These are phyloP conservation scores for Hemichromis elongatus DNA, from an alignment of 2,113 vertebrate genomes.

Conservation along the genomic window DNA sequence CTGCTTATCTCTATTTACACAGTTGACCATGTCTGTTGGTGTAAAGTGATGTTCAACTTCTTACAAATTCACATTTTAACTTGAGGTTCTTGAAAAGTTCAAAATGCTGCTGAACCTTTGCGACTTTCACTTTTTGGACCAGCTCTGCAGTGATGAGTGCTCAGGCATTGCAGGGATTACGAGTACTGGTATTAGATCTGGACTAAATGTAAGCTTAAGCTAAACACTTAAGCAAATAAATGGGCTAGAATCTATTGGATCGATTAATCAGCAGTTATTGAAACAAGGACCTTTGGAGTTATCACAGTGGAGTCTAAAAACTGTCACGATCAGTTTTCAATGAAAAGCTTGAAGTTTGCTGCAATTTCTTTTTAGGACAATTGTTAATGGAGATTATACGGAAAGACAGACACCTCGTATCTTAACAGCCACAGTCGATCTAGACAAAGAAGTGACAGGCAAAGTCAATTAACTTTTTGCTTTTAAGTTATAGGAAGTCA, in stretches of 20 bases:
- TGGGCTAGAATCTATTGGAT: not conserved
- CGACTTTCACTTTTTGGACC: not conserved
- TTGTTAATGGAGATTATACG: not conserved
- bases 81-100: not conserved
- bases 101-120: not conserved
- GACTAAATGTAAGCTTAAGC: not conserved
- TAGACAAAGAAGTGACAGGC: not conserved
- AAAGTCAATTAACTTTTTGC: not conserved
- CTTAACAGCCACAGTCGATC: fast-evolving
- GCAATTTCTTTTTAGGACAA: fast-evolving
- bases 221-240: not conserved
- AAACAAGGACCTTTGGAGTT: not conserved
- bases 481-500: not conserved
- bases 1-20: not conserved
- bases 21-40: not conserved
- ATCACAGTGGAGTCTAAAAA: not conserved
- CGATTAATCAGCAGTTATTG: not conserved
- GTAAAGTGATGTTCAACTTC: not conserved
- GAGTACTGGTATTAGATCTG: not conserved
- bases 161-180: not conserved
- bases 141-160: not conserved
- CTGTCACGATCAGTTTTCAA: not conserved
- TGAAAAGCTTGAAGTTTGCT: fast-evolving
- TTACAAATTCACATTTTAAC: not conserved
- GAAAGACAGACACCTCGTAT: fast-evolving